Evolutionary conservation across 2,113 vertebrate genomes (phyloP).

Genomic region (Phalacrocorax carbo): DNA sequence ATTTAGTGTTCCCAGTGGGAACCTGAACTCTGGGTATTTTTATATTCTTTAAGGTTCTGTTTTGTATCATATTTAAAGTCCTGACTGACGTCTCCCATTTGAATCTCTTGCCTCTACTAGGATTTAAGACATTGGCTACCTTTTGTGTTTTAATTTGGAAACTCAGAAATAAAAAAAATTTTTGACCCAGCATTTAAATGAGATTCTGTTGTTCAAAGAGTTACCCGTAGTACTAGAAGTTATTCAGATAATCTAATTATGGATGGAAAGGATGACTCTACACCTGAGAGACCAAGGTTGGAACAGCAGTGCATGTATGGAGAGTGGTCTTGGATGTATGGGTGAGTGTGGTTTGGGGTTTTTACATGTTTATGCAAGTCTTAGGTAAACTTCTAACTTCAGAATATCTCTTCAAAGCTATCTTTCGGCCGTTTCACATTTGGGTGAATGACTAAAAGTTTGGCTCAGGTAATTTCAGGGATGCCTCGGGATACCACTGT

Average conservation of each 20-base stretch:
- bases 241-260: background rate
- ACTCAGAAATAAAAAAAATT: background rate
- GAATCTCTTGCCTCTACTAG: background rate
- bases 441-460: background rate
- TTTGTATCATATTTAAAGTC: background rate
- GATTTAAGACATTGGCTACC: background rate
- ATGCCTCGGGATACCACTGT: background rate
- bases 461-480: background rate
- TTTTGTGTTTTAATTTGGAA: background rate
- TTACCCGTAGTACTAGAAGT: background rate
- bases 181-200: background rate
- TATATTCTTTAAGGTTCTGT: background rate
- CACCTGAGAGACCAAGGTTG: background rate
- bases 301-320: background rate
- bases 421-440: background rate
- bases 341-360: background rate
- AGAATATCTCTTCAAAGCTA: background rate
- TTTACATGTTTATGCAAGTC: background rate
- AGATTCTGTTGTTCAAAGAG: background rate
- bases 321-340: background rate
- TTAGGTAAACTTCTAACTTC: background rate
- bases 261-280: background rate
- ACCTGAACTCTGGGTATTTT: background rate
- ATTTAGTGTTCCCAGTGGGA: background rate
- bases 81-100: background rate